phyloP scores from a whole-genome alignment of 2,888 invertebrate genomes.

The Drosophila acutilabella region DNA sequence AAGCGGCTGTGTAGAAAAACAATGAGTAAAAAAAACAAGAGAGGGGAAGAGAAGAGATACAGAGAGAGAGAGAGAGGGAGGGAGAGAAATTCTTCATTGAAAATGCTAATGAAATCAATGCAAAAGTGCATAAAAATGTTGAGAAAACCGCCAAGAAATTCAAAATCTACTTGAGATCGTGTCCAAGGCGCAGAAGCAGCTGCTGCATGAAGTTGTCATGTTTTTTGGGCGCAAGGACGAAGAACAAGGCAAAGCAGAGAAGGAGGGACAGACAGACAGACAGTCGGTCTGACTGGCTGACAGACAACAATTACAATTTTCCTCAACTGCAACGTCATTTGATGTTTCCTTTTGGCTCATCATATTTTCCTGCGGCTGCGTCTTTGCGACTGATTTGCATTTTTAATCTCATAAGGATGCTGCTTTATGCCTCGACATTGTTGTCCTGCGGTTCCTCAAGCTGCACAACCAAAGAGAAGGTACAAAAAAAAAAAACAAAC shows the following conservation, averaged over 20 bases:
- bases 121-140: slow-evolving; percentile 62
- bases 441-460: slow-evolving; percentile 70
- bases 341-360: slow-evolving; percentile 48
- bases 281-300: slow-evolving; percentile 30
- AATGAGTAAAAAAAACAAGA: slow-evolving; percentile 11
- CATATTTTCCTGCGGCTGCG: slow-evolving; percentile 65
- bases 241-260: slow-evolving; percentile 12
- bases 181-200: slow-evolving; percentile 51
- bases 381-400: slow-evolving; percentile 80
- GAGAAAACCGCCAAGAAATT: slow-evolving; percentile 56
- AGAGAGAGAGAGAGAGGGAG: background rate
- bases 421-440: slow-evolving; percentile 65
- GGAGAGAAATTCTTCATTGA: slow-evolving; percentile 28
- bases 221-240: slow-evolving; percentile 50
- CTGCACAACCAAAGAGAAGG: slow-evolving; percentile 47
- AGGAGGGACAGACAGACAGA: slow-evolving; percentile 52
- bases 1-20: slow-evolving; percentile 55
- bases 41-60: slow-evolving; percentile 38
- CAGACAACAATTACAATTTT: slow-evolving; percentile 73
- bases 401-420: slow-evolving; percentile 83
- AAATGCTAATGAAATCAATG: slow-evolving; percentile 75
- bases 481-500: slow-evolving; percentile 41
- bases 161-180: slow-evolving; percentile 9
- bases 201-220: slow-evolving; percentile 79
- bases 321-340: slow-evolving; percentile 67